Conservation (phyloP, 2,113 vertebrate species). For the Indri indri region DNA sequence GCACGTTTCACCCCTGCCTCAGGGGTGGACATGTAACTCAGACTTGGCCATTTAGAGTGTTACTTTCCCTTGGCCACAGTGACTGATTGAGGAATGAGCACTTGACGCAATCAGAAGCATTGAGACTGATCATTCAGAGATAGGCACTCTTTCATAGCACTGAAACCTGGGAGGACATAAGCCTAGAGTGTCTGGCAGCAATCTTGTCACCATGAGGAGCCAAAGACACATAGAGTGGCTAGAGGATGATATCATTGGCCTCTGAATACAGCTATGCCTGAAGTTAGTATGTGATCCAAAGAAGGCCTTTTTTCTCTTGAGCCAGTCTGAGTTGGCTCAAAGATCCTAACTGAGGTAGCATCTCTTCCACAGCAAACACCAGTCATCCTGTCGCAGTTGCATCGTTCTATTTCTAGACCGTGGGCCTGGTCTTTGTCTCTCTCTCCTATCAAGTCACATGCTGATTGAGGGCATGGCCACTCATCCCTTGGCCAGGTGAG, state of each 20-base stretch:
- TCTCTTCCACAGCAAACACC: not conserved
- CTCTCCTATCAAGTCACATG: not conserved
- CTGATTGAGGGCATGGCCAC: not conserved
- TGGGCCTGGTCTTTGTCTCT: not conserved
- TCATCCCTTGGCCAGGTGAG: not conserved
- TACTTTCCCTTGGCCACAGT: not conserved
- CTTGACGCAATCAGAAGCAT: not conserved
- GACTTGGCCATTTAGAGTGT: not conserved
- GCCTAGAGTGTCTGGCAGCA: not conserved
- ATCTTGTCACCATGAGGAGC: slow-evolving; percentile 22
- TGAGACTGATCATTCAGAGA: not conserved
- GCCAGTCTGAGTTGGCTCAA: not conserved
- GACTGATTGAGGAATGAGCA: not conserved
- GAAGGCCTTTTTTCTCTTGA: not conserved
- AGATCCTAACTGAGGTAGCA: not conserved
- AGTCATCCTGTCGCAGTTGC: not conserved
- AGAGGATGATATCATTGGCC: not conserved
- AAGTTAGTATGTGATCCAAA: not conserved
- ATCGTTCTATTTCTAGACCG: not conserved
- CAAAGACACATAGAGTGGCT: not conserved
- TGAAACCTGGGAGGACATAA: not conserved
- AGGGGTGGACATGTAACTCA: too few species aligned
- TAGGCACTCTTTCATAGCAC: not conserved
- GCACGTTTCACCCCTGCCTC: not conserved
- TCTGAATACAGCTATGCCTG: not conserved